Percentiles rank a stretch among this genome's conserved stretches.
Evolutionary conservation across 2,888 invertebrate genomes (phyloP).

Genomic region (Heliconius erato): DNA sequence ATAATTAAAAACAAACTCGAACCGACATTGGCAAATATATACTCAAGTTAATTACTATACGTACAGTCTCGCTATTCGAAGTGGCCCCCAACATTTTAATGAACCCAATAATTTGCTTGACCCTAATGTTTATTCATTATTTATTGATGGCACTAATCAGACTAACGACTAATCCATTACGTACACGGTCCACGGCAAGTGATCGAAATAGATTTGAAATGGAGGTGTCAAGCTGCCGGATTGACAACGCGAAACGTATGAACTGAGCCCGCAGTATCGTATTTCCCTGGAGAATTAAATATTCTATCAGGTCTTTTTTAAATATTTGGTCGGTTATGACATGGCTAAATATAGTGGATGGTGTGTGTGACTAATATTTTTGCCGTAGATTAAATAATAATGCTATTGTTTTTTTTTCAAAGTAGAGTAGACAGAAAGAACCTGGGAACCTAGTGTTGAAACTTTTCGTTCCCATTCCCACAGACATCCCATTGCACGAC

Average conservation of each 20-base stretch:
- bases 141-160: constrained; percentile 83
- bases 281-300: constrained; percentile 32
- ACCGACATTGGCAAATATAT: constrained; percentile 67
- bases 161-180: constrained; percentile 85
- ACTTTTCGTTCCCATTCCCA: too few species aligned
- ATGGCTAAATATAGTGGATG: not conserved
- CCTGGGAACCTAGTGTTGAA: too few species aligned
- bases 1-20: constrained; percentile 6
- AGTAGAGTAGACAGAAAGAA: too few species aligned
- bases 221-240: constrained; percentile 61
- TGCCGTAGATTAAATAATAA: not conserved
- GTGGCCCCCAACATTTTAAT: constrained; percentile 76
- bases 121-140: constrained; percentile 74
- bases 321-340: constrained; percentile 32
- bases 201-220: constrained; percentile 67
- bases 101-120: constrained; percentile 77
- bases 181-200: constrained; percentile 65
- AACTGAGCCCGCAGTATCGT: constrained; percentile 40
- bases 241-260: constrained; percentile 46
- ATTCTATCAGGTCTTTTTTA: constrained; percentile 17
- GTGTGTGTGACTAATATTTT: not conserved
- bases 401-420: not conserved
- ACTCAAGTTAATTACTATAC: constrained; percentile 77
- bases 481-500: too few species aligned
- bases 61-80: constrained; percentile 63